Evolutionary conservation across 1,140 invertebrate genomes (phyloP), one percentile per base, ranked within the genome.

Genomic region (Cyclargus thomasi): DNA sequence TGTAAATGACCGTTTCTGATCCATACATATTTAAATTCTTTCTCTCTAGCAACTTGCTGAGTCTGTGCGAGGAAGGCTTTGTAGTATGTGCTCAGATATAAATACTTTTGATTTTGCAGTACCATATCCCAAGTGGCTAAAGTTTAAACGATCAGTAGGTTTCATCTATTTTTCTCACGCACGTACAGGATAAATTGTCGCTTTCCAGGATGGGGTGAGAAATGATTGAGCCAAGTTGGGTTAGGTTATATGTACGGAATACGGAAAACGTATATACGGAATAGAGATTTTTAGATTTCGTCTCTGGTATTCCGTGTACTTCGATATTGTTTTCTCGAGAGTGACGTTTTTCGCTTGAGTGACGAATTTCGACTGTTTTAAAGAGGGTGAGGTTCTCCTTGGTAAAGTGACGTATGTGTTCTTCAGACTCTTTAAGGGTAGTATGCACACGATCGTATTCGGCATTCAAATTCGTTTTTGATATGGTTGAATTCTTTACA

Each of bases 301-400:
- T 73, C 36, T 79, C 77, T 1, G 75, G 71, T 20, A 77, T 53
- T 5, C 75, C 74, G 23, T 68, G 69, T 5, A 74, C 64, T 66
- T 79, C 75, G 14, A 79, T 20, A 47, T 77, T 77, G 11, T 62
- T 63, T 62, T 76, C 71, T 10, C 75, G 72, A 0, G 78, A 66
- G 18, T 77, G 70, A 35, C 74, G 75, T 62, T 74, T n/a, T n/a
- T n/a, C n/a, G n/a, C n/a, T n/a, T n/a, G n/a, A n/a, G n/a, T n/a
- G n/a, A n/a, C n/a, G 70, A 0, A 70, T 6, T 53, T 65, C 16
- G 16, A 72, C 67, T 39, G 20, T 67, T 2, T 53, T 64, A 35
- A 22, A 17, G 0, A 75, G 65, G 17, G 55, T 63, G 0, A 23
- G 53, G 35, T 72, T 72, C 29, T 75, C 65, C 29, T 64, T 70